Evolutionary conservation across 1,140 invertebrate species (phyloP).

Genomic region (Oryzaephilus surinamensis): DNA sequence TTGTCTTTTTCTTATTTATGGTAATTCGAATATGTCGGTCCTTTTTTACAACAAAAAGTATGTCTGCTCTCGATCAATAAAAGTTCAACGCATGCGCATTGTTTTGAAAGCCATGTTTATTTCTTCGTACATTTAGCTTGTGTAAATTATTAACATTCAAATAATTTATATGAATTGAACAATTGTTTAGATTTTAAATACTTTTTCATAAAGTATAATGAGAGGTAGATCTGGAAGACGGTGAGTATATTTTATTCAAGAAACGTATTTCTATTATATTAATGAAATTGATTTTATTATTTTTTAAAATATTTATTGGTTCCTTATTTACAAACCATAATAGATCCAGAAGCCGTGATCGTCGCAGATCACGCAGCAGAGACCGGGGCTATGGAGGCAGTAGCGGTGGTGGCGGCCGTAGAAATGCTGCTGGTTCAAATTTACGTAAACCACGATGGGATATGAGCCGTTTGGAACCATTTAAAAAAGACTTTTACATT

Average conservation of each 20-base stretch:
- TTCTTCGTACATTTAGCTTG: no score
- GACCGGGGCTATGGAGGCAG: slow-evolving; percentile 38
- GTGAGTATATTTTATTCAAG: slow-evolving; percentile 11
- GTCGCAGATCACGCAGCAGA: slow-evolving; percentile 24
- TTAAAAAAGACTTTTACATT: slow-evolving; percentile 89
- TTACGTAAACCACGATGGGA: slow-evolving; percentile 66
- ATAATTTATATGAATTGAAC: no score
- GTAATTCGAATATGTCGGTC: no score
- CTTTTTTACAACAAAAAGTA: no score
- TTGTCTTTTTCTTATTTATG: no score
- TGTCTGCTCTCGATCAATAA: no score
- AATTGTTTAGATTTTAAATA: no score
- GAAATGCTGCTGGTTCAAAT: slow-evolving; percentile 41
- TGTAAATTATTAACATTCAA: no score
- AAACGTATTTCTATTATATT: background rate
- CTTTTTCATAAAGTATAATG: no score
- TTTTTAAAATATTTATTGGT: background rate
- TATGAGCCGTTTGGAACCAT: slow-evolving; percentile 60
- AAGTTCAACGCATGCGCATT: no score
- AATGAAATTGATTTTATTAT: slow-evolving; percentile 1
- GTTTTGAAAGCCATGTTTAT: no score
- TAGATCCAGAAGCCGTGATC: slow-evolving; percentile 21
- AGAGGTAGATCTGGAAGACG: slow-evolving; percentile 22
- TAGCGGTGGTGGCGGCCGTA: slow-evolving; percentile 39
- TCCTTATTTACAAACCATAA: slow-evolving; percentile 1